A percentile compares a stretch with the other conserved stretches of the same genome.
These are phyloP conservation scores for Drosophila leonis DNA, from an alignment of 2,888 invertebrate genomes.

Conservation along the genomic window DNA sequence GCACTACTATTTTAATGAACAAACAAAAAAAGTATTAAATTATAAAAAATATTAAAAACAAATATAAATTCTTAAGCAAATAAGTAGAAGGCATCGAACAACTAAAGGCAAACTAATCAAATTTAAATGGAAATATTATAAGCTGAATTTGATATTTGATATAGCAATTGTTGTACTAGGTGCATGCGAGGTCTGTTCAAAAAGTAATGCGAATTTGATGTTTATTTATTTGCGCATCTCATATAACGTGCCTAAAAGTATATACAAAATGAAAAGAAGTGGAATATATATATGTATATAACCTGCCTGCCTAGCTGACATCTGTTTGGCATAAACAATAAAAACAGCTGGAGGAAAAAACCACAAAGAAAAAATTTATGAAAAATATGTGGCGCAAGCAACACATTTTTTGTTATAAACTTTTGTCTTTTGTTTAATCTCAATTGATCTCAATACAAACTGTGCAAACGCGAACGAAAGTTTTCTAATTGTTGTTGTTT, in stretches of 20 bases:
- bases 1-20: too few relatives aligned
- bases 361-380: neutral
- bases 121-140: neutral
- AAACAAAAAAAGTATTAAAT: neutral
- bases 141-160: neutral
- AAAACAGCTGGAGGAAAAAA: conserved; percentile 11
- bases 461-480: conserved; percentile 15
- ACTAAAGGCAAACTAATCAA: neutral
- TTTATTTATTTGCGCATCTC: neutral
- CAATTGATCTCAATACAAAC: neutral
- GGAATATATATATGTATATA: neutral
- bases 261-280: neutral
- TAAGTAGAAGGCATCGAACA: neutral
- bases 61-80: neutral
- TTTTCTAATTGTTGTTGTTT: neutral
- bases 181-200: neutral
- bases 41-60: neutral
- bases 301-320: neutral
- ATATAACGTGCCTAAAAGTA: neutral
- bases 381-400: conserved; percentile 11
- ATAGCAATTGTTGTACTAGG: neutral
- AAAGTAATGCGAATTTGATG: neutral
- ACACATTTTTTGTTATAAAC: conserved; percentile 4
- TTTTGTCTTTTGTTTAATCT: conserved; percentile 4
- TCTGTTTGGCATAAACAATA: conserved; percentile 6